phyloP scores from a whole-genome alignment of 2,113 vertebrate genomes.

The Corynorhinus townsendii region DNA sequence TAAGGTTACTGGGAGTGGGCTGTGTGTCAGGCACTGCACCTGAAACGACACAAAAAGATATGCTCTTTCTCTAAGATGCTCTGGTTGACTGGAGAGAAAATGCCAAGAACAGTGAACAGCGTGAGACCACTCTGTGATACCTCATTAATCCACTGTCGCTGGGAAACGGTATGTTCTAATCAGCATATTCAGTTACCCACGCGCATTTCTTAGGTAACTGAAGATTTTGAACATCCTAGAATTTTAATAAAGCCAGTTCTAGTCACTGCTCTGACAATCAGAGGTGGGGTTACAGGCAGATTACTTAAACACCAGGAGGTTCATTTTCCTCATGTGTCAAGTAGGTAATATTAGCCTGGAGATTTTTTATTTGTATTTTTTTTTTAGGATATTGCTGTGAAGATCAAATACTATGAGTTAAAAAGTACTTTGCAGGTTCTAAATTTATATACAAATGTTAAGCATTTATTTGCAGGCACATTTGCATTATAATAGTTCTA shows the following conservation, averaged over 20 bases:
- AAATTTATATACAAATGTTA: neutral
- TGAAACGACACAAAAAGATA: neutral
- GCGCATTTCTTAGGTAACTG: neutral
- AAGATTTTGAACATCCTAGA: neutral
- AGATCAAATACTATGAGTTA: neutral
- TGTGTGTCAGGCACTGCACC: too few relatives aligned
- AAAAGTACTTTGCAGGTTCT: neutral
- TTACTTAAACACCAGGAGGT: neutral
- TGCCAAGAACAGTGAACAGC: neutral
- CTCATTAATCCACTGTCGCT: neutral
- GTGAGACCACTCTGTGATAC: neutral
- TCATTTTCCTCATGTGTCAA: neutral
- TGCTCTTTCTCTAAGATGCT: neutral
- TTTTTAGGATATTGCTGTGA: neutral
- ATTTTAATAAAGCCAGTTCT: neutral
- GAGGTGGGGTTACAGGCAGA: neutral
- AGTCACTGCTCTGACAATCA: neutral
- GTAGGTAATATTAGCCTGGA: neutral
- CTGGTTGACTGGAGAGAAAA: neutral
- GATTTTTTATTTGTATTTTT: neutral
- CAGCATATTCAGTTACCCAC: neutral
- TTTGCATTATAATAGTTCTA: neutral
- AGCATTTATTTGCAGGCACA: neutral
- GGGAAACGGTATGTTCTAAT: neutral
- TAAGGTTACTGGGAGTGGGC: neutral